phyloP scores from a whole-genome alignment of 2,113 vertebrate species.

The Dipodomys merriami region DNA sequence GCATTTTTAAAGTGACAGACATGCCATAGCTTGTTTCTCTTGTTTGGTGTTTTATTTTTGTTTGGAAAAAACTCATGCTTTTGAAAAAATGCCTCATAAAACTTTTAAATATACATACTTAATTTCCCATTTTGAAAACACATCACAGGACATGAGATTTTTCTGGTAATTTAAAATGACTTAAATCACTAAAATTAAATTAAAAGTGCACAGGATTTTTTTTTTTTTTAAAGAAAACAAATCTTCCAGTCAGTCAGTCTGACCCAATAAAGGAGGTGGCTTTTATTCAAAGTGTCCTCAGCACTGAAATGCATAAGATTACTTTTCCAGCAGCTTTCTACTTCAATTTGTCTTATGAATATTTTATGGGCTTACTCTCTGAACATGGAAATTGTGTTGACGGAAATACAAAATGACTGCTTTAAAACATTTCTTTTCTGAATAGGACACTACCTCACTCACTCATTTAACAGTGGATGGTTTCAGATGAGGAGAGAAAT shows the following conservation, averaged over 20 bases:
- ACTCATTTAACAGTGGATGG: conserved; percentile 9
- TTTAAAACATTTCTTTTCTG: conserved; percentile 56
- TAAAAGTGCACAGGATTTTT: conserved; percentile 16
- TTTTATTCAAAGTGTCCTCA: conserved; percentile 31
- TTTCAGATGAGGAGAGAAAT: conserved; percentile 50
- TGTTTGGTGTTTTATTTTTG: conserved; percentile 24
- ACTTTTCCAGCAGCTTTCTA: neutral
- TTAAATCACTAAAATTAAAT: conserved; percentile 35
- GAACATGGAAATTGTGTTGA: conserved; percentile 62
- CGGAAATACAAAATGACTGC: conserved; percentile 64
- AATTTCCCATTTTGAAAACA: conserved; percentile 51
- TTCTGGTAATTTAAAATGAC: conserved; percentile 12
- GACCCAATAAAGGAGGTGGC: neutral
- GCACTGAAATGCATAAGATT: neutral
- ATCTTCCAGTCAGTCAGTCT: neutral
- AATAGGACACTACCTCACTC: neutral
- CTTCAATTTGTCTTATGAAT: conserved; percentile 2
- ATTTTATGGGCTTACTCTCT: conserved; percentile 49
- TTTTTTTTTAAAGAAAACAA: neutral
- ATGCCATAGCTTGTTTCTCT: neutral
- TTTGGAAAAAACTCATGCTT: conserved; percentile 16
- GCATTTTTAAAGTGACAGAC: conserved; percentile 6
- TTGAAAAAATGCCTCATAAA: neutral
- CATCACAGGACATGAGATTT: neutral
- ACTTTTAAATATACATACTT: neutral